Conservation (phyloP, 2,113 vertebrate genomes). For the Hyperoodon ampullatus region DNA sequence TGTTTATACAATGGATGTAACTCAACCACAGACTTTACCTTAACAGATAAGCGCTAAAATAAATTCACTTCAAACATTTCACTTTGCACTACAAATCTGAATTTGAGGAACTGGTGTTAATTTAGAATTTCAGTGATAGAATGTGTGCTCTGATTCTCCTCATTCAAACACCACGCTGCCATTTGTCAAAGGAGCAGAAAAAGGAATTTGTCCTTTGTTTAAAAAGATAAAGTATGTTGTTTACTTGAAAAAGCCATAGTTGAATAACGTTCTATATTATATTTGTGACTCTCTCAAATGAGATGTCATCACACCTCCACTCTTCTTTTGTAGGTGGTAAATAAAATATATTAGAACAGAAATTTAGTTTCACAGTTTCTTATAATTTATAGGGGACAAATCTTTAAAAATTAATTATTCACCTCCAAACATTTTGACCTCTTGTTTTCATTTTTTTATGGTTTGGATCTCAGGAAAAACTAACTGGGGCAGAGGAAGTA, state of each 20-base stretch:
- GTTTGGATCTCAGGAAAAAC: background rate
- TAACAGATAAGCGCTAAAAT: background rate
- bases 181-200: background rate
- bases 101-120: background rate
- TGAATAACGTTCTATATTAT: conserved; percentile 3
- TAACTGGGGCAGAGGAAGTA: background rate
- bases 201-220: background rate
- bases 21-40: background rate
- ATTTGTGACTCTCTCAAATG: conserved; percentile 48
- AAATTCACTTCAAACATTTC: conserved; percentile 32
- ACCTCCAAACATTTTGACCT: background rate
- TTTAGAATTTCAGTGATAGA: background rate
- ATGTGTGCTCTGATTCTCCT: background rate
- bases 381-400: background rate
- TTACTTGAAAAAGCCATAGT: background rate
- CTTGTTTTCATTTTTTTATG: background rate
- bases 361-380: conserved; percentile 7
- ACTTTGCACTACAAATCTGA: background rate
- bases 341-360: conserved; percentile 5
- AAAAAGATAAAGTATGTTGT: background rate
- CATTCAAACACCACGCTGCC: conserved; percentile 5
- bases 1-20: background rate
- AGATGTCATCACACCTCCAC: background rate
- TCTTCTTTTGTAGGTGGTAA: conserved; percentile 17
- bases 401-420: background rate